Evolutionary conservation across 2,797 vertebrate species (phyloP).

Genomic region (Coccyzus lansbergi): DNA sequence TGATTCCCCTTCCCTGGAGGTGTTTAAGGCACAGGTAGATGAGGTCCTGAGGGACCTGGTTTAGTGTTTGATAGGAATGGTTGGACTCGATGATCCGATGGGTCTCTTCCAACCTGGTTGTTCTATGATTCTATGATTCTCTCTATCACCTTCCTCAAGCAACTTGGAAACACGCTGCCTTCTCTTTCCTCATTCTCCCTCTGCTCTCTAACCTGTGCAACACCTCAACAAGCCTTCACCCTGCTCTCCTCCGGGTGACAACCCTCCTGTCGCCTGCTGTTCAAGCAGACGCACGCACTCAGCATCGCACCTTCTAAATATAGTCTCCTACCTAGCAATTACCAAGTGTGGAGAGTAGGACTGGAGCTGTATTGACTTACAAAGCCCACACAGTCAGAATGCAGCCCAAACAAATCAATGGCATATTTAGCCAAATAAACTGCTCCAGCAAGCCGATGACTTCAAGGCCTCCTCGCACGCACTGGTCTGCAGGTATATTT

Average conservation of each 20-base stretch:
- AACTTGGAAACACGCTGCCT: rapidly evolving
- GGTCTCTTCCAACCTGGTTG: no score
- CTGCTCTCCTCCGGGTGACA: background rate
- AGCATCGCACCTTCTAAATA: background rate
- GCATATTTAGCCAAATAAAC: constrained; percentile 73
- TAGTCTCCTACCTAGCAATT: constrained; percentile 59
- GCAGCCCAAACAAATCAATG: constrained; percentile 83
- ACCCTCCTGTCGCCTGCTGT: background rate
- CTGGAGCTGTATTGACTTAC: constrained; percentile 76
- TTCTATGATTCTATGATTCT: no score
- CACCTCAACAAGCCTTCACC: background rate
- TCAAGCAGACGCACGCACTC: background rate
- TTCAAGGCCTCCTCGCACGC: background rate
- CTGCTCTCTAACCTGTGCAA: background rate
- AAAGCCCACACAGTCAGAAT: constrained; percentile 72
- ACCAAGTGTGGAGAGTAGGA: constrained; percentile 40
- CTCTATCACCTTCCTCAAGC: rapidly evolving
- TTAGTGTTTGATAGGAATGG: no score
- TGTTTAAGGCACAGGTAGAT: no score
- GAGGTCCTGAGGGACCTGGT: no score
- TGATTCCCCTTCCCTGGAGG: no score
- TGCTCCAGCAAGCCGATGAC: constrained; percentile 48
- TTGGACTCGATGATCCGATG: no score
- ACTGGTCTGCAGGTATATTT: background rate
- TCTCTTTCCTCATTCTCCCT: background rate